phyloP scores from a whole-genome alignment of 1,140 invertebrate species.

The Aphelenchoides besseyi region DNA sequence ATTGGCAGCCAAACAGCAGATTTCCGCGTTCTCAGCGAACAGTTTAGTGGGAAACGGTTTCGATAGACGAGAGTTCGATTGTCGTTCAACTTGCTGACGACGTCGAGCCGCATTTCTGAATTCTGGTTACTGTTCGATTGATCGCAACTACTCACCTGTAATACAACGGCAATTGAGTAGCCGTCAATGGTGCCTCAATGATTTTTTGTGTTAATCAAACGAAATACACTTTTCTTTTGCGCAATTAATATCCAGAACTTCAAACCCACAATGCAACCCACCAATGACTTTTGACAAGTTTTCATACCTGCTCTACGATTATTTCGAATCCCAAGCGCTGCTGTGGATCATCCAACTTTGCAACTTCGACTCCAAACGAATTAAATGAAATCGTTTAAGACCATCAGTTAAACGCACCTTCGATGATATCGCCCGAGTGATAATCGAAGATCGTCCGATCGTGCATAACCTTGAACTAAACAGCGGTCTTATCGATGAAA shows the following conservation, averaged over 20 bases:
- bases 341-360: not conserved
- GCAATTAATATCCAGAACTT: no score
- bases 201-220: not conserved
- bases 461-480: constrained; percentile 13
- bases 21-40: not conserved
- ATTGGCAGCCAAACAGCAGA: not conserved
- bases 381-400: not conserved
- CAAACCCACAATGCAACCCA: no score
- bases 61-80: not conserved
- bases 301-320: not conserved
- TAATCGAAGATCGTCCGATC: constrained; percentile 13
- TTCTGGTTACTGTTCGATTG: not conserved
- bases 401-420: constrained; percentile 2
- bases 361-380: not conserved
- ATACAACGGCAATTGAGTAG: constrained; percentile 13
- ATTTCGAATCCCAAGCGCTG: not conserved
- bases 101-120: constrained; percentile 3
- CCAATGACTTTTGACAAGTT: not conserved
- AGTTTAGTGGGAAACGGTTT: not conserved
- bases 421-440: constrained; percentile 9
- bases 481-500: not conserved
- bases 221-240: no score
- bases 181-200: constrained; percentile 12
- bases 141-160: not conserved
- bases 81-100: not conserved